Evolutionary conservation across 1,140 invertebrate species (phyloP).

Genomic region (Pachyrhynchus sulphureomaculatus): DNA sequence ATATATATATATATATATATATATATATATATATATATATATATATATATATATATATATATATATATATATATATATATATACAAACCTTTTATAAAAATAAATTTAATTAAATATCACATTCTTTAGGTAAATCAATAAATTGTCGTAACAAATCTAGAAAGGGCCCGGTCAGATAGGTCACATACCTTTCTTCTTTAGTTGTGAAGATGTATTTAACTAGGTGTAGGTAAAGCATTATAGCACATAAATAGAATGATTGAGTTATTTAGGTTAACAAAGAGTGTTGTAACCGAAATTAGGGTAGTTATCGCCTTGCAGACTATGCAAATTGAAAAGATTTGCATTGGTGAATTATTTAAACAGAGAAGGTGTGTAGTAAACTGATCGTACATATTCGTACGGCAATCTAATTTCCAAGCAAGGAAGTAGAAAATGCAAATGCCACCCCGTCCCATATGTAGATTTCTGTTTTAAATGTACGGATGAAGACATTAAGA

Average conservation of each 20-base stretch:
- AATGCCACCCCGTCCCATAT: slow-evolving; percentile 23
- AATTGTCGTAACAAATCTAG: too few relatives aligned
- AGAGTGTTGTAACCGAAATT: slow-evolving; percentile 13
- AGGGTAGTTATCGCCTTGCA: slow-evolving; percentile 11
- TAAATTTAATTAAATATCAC: too few relatives aligned
- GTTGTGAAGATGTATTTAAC: too few relatives aligned
- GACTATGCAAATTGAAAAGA: slow-evolving; percentile 20
- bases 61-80: too few relatives aligned
- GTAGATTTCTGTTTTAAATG: slow-evolving; percentile 20
- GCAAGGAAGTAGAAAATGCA: slow-evolving; percentile 20
- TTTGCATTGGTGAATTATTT: slow-evolving; percentile 26
- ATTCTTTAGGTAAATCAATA: too few relatives aligned
- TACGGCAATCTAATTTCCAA: slow-evolving; percentile 19
- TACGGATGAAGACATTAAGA: slow-evolving; percentile 27
- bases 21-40: too few relatives aligned
- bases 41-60: too few relatives aligned
- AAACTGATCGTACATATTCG: not conserved
- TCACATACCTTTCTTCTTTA: too few relatives aligned
- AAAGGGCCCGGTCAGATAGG: too few relatives aligned
- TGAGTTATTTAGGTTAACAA: slow-evolving; percentile 9
- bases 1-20: too few relatives aligned
- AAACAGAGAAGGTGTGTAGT: slow-evolving; percentile 23
- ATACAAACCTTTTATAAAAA: too few relatives aligned
- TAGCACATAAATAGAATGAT: not conserved
- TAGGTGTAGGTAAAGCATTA: too few relatives aligned